Conservation (phyloP, 2,888 invertebrate genomes). For the Blomia tropicalis region DNA sequence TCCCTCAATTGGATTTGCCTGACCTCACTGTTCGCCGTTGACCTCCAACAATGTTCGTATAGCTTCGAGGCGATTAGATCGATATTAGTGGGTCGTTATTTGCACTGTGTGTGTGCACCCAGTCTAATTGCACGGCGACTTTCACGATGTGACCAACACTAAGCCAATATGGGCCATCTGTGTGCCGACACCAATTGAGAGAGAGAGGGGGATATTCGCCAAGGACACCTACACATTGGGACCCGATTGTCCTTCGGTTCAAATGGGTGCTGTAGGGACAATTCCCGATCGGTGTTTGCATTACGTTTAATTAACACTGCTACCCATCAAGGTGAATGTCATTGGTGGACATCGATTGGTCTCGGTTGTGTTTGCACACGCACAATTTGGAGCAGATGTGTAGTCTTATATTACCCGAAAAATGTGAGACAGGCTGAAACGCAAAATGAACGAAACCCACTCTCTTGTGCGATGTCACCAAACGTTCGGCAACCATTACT, state of each 20-base stretch:
- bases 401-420: background rate
- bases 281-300: background rate
- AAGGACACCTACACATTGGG: background rate
- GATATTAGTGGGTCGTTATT: conserved; percentile 5
- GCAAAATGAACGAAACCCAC: background rate
- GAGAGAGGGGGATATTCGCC: background rate
- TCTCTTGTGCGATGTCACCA: conserved; percentile 1
- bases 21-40: background rate
- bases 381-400: background rate
- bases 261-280: background rate
- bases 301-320: background rate
- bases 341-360: background rate
- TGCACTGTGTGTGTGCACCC: conserved; percentile 1
- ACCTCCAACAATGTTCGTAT: background rate
- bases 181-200: background rate
- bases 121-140: conserved; percentile 5
- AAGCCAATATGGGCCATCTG: conserved; percentile 13
- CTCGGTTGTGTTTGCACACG: background rate
- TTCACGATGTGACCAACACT: conserved; percentile 3
- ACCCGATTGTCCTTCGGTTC: background rate
- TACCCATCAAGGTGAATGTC: background rate
- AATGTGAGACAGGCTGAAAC: background rate
- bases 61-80: conserved; percentile 5
- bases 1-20: conserved; percentile 15
- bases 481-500: no score